Evolutionary conservation across 2,113 vertebrate species (phyloP), one percentile per base, ranked within the genome.

Genomic region (Cyprinodon brontotheroides): DNA sequence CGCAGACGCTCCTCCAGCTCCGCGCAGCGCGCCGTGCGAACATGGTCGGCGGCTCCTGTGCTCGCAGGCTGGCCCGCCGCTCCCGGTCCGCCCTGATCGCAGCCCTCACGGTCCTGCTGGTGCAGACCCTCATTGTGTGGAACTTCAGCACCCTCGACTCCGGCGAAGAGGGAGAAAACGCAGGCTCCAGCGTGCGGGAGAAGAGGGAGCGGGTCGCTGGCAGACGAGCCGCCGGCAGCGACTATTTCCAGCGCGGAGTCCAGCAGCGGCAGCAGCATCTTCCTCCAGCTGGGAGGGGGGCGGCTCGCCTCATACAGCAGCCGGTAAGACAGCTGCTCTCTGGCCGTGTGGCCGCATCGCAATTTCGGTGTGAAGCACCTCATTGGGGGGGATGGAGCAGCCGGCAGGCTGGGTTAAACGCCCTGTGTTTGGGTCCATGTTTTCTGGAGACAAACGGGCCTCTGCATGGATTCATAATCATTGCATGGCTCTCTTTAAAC

Each of bases 121-220:
- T 97, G 87, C 96, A 97, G 94, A 97, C 96, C 68, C 95, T 97
- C 82, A 93, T 97, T 60, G 96, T 97, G 87, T 97, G 96, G 96
- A 97, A 97, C 95, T 97, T 97, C 95, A 96, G 94, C 91, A 96
- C 95, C 93, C 93, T 97, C 47, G 96, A 97, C 92, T 95, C 95
- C 40, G 96, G 94, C 41, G 94, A 95, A 75, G 95, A 95, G n/a
- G 81, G 94, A 84, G 93, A 92, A 68, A 93, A 92, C 88, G 94
- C 90, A 50, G 92, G 90, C 81, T 89, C 89, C 88, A 92, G 59
- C 80, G 78, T 90, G 87, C 90, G 94, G 57, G 94, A 91, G 87
- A 96, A 95, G 74, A 87, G 94, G 87, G 94, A 93, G 92, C 86
- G 86, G 84, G 85, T 85, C 86, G 90, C 74, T 73, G 91, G 87